A percentile compares a stretch with the other conserved stretches of the same genome.
phyloP scores from a whole-genome alignment of 2,797 vertebrate species.

The Pampus argenteus region DNA sequence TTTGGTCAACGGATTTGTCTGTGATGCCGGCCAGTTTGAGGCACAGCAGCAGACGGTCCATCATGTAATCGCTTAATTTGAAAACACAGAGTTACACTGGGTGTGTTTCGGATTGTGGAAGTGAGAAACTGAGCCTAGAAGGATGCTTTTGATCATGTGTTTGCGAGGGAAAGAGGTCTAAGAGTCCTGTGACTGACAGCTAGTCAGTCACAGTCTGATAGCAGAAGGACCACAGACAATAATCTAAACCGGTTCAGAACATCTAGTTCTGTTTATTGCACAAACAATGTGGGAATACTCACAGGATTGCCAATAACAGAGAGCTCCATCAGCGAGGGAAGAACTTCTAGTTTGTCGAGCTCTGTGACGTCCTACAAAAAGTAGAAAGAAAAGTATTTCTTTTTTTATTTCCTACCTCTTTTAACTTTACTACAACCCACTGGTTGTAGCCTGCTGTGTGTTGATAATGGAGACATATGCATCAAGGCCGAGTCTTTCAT shows the following conservation, averaged over 20 bases:
- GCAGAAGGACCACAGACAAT: constrained; percentile 12
- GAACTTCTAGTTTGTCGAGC: constrained; percentile 88
- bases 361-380: constrained; percentile 86
- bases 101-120: constrained; percentile 56
- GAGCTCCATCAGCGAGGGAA: constrained; percentile 88
- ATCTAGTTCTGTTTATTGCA: constrained; percentile 22
- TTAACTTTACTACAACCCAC: constrained; percentile 12
- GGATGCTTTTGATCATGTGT: constrained; percentile 29
- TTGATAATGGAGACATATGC: constrained; percentile 58
- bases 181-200: constrained; percentile 8
- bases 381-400: constrained; percentile 19
- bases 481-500: constrained; percentile 53
- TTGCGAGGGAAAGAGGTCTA: constrained; percentile 19
- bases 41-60: constrained; percentile 73
- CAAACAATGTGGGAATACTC: constrained; percentile 70
- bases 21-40: constrained; percentile 77
- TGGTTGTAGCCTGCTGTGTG: constrained; percentile 25
- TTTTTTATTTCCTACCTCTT: constrained; percentile 3
- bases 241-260: constrained; percentile 9
- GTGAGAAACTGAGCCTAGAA: constrained; percentile 60
- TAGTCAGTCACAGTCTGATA: constrained; percentile 1
- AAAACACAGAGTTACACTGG: constrained; percentile 48
- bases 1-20: constrained; percentile 80
- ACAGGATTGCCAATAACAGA: constrained; percentile 90
- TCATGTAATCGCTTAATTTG: constrained; percentile 82